Evolutionary conservation across 2,113 vertebrate genomes (phyloP), one percentile per base, ranked within the genome.

Genomic region (Platycercus adscitus): DNA sequence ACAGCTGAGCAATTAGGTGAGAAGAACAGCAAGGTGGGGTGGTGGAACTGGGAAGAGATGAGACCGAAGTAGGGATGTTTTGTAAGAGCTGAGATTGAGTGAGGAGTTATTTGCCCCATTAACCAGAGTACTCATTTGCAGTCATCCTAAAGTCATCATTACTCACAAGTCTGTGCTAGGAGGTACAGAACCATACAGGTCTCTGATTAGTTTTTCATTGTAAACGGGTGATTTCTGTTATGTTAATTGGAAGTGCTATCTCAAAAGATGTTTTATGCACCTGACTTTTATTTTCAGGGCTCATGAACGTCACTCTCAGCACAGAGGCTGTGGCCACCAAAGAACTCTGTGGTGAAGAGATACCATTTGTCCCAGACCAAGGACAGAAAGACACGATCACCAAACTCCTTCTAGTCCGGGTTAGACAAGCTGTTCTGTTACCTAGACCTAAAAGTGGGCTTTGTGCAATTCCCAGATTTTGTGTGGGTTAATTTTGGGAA

Each of bases 1-100:
- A 97, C 90, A 26, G 96, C 98, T 49, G 81, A 88, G 43, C 64
- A 75, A 26, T 90, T 99, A 63, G 99, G 99, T 99, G 88, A 98
- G 97, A 66, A 84, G 44, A 53, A 64, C 18, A 19, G 28, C 58
- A 43, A 86, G 17, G 1, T 66, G 76, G 31, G 7, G 11, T 14
- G 24, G 26, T 91, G n/a, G 47, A 88, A 28, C 0, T 73, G 47
- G 85, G 60, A 80, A 55, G 18, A 50, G 21, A 17, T 24, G 24
- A 14, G 28, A 47, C n/a, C 16, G 37, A 71, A n/a, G 12, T 47
- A 41, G 28, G 43, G 18, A 20, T 81, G 33, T 58, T 91, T 50
- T 61, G 5, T 64, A 44, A 55, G 69, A 44, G 26, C 23, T 71
- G 76, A 35, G 35, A 39, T 10, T 35, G 50, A 79, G 3, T 6